Percentiles rank a stretch among this genome's conserved stretches.
Evolutionary conservation across 1,140 invertebrate genomes (phyloP).

Genomic region (Diorhabda sublineata): DNA sequence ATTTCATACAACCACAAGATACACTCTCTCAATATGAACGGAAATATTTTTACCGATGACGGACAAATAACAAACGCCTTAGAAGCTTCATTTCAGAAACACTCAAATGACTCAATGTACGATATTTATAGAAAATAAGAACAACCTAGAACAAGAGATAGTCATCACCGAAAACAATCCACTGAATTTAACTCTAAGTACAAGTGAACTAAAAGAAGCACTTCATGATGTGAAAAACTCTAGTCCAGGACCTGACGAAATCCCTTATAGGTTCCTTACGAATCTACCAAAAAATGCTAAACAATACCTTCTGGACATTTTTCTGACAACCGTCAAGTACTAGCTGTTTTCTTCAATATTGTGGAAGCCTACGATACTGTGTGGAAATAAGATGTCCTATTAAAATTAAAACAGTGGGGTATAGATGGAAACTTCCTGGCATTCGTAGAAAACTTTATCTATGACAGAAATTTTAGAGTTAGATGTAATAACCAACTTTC

Average conservation of each 20-base stretch:
- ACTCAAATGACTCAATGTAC: no score
- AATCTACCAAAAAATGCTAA: background rate
- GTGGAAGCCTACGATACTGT: background rate
- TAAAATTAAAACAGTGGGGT: background rate
- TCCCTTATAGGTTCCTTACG: background rate
- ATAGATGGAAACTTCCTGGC: constrained; percentile 7
- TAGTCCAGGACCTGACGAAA: background rate
- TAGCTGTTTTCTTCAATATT: background rate
- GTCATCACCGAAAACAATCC: background rate
- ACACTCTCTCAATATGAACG: no score
- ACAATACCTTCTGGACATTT: background rate
- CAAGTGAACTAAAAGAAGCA: constrained; percentile 5
- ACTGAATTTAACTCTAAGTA: background rate
- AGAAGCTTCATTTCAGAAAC: no score
- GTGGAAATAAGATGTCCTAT: background rate
- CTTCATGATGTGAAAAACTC: background rate
- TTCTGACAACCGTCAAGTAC: background rate
- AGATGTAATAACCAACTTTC: background rate
- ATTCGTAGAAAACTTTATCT: background rate
- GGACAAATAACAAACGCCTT: no score
- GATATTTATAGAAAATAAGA: no score
- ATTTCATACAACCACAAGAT: no score
- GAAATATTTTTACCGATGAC: no score
- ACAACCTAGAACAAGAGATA: no score
- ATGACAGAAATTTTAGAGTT: constrained; percentile 3